These are phyloP conservation scores for Andricus grossulariae DNA, from an alignment of 1,140 invertebrate species.

Conservation along the genomic window DNA sequence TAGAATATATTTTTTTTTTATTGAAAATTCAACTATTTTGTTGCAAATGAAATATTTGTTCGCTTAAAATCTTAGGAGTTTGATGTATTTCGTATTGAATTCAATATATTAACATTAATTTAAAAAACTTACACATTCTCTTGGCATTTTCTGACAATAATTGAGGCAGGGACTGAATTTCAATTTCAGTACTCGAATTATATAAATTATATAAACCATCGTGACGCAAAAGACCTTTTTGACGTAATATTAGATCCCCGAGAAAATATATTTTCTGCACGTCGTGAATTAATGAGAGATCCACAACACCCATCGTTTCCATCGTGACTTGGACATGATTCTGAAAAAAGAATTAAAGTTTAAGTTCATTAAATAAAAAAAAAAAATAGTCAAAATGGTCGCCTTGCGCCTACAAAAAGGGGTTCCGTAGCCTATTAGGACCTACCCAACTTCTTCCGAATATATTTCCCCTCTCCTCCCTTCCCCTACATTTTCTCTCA, in stretches of 20 bases:
- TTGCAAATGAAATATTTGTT: no score
- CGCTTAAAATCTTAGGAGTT: no score
- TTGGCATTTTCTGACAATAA: constrained; percentile 73
- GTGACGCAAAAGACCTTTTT: constrained; percentile 74
- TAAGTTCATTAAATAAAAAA: not conserved
- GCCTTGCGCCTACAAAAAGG: no score
- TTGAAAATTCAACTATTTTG: no score
- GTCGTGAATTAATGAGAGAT: constrained; percentile 69
- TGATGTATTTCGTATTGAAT: no score
- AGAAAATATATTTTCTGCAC: constrained; percentile 74
- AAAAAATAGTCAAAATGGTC: constrained; percentile 1
- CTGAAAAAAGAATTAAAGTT: constrained; percentile 52
- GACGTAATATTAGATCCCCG: constrained; percentile 76
- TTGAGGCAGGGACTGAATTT: constrained; percentile 55
- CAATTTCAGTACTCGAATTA: constrained; percentile 59
- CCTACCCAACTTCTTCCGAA: no score
- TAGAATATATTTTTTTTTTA: no score
- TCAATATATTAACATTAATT: no score
- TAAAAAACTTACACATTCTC: constrained; percentile 73
- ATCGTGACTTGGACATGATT: constrained; percentile 66
- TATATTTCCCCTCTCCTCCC: no score
- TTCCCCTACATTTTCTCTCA: no score
- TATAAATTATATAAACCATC: constrained; percentile 60
- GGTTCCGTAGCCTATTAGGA: no score
- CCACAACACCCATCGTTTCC: constrained; percentile 75